Evolutionary conservation across 2,888 invertebrate species (phyloP), one percentile per base, ranked within the genome.

Genomic region (Cremastobaeus sp.): DNA sequence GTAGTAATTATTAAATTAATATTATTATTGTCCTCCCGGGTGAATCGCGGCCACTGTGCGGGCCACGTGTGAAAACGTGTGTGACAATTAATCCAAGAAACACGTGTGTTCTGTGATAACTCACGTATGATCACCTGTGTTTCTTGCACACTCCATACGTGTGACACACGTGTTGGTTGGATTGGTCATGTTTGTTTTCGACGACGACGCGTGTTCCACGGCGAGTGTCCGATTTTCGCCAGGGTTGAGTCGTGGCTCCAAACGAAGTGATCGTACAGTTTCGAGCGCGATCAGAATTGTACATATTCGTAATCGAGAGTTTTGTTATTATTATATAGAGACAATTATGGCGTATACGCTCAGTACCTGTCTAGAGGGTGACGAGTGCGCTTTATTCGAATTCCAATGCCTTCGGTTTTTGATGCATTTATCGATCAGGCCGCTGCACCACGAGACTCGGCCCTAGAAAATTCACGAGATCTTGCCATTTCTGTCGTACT

Each of bases 281-380:
- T 62, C 25, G 62, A 50, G 55, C 57, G 25, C 73, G 69, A 72
- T 74, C 64, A 64, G 65, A 78, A 74, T n/a, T 72, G 73, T 77
- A 77, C 81, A 84, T 83, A 83, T 82, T 81, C 79, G 83, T 84
- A 83, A 83, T 85, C 81, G 79, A 84, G 77, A 77, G 76, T 84
- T 86, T 86, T 85, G 82, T 86, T 85, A 83, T 83, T 85, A 82
- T 82, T 85, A 80, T 84, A 84, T 80, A 82, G 74, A 81, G 79
- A 76, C 76, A 55, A 83, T 77, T 82, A 82, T 80, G 77, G 78
- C 78, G 79, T 79, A 81, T 77, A 79, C 77, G 78, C 79, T 80
- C 78, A 78, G 78, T 79, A 82, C 79, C 81, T 76, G 79, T 76
- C 71, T 77, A 77, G 74, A 76, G 59, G 82, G 77, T 78, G 65